Conservation (phyloP, 2,797 vertebrate species). For the Enteromius fasciolatus region DNA sequence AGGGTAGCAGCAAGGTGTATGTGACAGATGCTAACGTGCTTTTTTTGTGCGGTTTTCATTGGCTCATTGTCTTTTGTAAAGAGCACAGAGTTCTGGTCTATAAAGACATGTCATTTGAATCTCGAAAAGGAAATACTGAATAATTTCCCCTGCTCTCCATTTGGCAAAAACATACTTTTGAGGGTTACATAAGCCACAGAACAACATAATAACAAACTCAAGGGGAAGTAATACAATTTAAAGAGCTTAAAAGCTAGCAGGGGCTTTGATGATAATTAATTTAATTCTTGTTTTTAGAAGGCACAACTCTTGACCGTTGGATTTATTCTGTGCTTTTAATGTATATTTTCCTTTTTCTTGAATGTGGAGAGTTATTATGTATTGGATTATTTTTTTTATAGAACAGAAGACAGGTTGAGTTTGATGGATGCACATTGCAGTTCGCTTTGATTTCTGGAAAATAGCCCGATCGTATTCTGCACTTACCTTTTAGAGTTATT, state of each 20-base stretch:
- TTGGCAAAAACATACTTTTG: neutral
- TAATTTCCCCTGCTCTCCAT: neutral
- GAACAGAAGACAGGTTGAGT: constrained; percentile 53
- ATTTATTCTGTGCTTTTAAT: constrained; percentile 27
- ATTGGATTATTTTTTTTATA: constrained; percentile 12
- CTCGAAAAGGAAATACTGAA: constrained; percentile 1
- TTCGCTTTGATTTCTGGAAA: constrained; percentile 70
- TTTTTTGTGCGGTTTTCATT: constrained; percentile 10
- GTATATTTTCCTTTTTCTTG: constrained; percentile 12
- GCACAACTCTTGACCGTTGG: constrained; percentile 1
- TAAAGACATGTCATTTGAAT: neutral
- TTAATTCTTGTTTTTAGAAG: constrained; percentile 19
- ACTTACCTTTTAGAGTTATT: constrained; percentile 72
- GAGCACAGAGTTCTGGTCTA: neutral
- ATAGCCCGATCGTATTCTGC: constrained; percentile 73
- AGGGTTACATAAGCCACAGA: neutral
- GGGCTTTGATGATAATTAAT: constrained; percentile 47
- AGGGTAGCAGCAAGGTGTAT: constrained; percentile 24
- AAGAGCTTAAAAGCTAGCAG: constrained; percentile 34
- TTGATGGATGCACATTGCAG: constrained; percentile 67
- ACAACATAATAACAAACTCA: constrained; percentile 40
- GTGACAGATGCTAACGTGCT: constrained; percentile 35
- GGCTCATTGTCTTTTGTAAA: constrained; percentile 30
- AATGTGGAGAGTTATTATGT: constrained; percentile 9
- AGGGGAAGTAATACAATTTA: constrained; percentile 43